These are phyloP conservation scores for Pyralis farinalis DNA, from an alignment of 2,888 invertebrate genomes.

Conservation along the genomic window DNA sequence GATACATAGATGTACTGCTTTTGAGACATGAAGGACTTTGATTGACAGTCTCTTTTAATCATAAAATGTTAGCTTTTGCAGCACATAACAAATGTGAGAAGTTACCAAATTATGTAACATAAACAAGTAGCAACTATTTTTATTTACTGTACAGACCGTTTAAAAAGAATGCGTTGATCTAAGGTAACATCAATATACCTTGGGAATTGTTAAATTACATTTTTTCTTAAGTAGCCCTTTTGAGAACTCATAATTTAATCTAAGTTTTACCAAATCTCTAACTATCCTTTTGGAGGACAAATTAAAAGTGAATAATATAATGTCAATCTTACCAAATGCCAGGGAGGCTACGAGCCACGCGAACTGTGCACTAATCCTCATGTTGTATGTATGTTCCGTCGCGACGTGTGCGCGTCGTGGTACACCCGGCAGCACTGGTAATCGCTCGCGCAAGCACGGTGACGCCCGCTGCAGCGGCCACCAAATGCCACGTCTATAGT, in stretches of 20 bases:
- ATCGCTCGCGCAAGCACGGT: conserved; percentile 29
- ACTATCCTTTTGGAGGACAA: background rate
- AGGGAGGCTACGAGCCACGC: conserved; percentile 55
- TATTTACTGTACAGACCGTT: too few relatives aligned
- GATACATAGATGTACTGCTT: background rate
- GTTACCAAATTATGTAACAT: too few relatives aligned
- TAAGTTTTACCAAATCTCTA: too few relatives aligned
- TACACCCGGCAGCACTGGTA: conserved; percentile 61
- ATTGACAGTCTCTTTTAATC: background rate
- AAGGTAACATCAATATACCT: too few relatives aligned
- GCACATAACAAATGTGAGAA: too few relatives aligned
- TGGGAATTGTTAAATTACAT: too few relatives aligned
- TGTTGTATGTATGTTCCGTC: conserved; percentile 33
- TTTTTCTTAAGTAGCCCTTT: too few relatives aligned
- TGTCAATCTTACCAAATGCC: conserved; percentile 61
- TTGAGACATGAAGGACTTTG: background rate
- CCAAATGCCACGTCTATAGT: conserved; percentile 43
- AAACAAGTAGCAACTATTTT: too few relatives aligned
- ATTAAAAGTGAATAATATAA: conserved; percentile 1
- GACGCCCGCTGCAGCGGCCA: conserved; percentile 33
- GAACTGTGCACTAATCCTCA: conserved; percentile 58
- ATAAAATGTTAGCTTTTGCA: too few relatives aligned
- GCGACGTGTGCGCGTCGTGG: conserved; percentile 62
- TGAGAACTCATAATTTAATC: too few relatives aligned
- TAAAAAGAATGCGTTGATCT: too few relatives aligned